Conservation (phyloP, 2,113 vertebrate genomes). For the Semnopithecus entellus region DNA sequence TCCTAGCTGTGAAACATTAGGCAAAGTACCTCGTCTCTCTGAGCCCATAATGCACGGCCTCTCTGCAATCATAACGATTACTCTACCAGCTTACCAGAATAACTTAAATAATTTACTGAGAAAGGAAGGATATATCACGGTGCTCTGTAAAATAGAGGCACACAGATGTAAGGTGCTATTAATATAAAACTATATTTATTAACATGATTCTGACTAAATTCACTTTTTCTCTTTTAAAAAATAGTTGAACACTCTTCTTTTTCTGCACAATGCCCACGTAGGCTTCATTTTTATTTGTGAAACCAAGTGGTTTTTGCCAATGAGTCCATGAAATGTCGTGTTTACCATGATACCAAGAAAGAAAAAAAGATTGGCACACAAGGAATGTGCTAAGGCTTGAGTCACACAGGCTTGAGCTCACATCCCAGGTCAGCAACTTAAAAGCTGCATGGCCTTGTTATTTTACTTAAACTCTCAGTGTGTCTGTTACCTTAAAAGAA, state of each 20-base stretch:
- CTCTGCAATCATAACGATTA: fast-evolving
- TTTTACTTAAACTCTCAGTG: not conserved
- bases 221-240: not conserved
- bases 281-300: not conserved
- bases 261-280: not conserved
- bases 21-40: not conserved
- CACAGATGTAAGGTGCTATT: not conserved
- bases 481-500: not conserved
- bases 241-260: not conserved
- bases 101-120: not conserved
- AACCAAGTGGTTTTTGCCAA: too few relatives aligned
- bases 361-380: not conserved
- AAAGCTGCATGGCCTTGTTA: not conserved
- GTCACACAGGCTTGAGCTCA: fast-evolving
- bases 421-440: not conserved
- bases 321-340: not conserved
- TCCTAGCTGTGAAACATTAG: not conserved
- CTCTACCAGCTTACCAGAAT: not conserved
- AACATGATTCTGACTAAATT: not conserved
- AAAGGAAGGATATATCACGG: not conserved
- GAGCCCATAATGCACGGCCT: not conserved
- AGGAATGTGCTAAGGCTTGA: not conserved
- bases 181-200: not conserved
- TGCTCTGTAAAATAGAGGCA: not conserved
- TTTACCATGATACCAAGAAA: not conserved